These are phyloP conservation scores for Triplophysa tibetana DNA, from an alignment of 2,113 vertebrate species.

Conservation along the genomic window DNA sequence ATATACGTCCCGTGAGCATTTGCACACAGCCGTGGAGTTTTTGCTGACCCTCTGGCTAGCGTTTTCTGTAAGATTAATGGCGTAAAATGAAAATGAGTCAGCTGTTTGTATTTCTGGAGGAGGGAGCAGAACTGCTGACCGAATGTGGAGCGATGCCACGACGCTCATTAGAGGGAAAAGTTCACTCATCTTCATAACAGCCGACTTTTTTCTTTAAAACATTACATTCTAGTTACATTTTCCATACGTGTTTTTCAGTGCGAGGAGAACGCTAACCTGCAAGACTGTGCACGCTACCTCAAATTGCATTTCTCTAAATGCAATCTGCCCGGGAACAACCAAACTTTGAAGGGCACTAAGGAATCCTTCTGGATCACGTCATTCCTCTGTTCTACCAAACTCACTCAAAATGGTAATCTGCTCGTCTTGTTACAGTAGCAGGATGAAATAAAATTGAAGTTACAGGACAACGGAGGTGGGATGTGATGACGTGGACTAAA, in stretches of 20 bases:
- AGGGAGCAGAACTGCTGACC: constrained; percentile 24
- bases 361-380: constrained; percentile 99
- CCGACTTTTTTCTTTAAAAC: no score
- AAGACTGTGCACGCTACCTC: constrained; percentile 91
- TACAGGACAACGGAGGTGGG: no score
- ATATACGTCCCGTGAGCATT: not conserved
- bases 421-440: not conserved
- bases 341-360: constrained; percentile 87
- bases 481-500: not conserved
- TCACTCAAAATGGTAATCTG: constrained; percentile 92
- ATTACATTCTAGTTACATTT: not conserved
- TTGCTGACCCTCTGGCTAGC: not conserved
- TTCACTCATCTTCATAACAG: no score
- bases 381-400: constrained; percentile 97
- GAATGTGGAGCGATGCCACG: not conserved
- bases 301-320: constrained; percentile 92
- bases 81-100: constrained; percentile 2
- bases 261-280: constrained; percentile 91
- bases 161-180: not conserved
- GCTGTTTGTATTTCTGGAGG: constrained; percentile 25
- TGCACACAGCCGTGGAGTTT: not conserved
- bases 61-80: constrained; percentile 28
- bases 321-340: constrained; percentile 87
- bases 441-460: not conserved
- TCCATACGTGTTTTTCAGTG: constrained; percentile 74